Conservation (phyloP, 2,888 invertebrate species). For the Meteorus cinctellus region DNA sequence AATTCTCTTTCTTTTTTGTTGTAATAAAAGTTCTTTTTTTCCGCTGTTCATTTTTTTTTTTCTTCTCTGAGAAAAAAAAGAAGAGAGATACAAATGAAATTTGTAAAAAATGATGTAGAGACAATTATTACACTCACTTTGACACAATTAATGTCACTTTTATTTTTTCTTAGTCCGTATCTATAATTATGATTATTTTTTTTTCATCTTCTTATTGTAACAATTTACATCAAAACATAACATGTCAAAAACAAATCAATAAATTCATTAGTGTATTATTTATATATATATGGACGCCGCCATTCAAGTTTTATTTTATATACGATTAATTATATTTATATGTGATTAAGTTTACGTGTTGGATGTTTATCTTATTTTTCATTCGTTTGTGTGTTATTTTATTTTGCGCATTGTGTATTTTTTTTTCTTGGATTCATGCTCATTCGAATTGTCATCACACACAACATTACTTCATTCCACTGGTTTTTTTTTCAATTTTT, state of each 20-base stretch:
- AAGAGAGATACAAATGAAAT: neutral
- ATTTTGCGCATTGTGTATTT: neutral
- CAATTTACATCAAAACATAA: conserved; percentile 71
- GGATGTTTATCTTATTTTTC: conserved; percentile 15
- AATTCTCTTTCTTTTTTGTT: neutral
- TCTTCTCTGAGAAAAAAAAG: neutral
- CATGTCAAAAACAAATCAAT: conserved; percentile 65
- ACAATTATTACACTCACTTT: neutral
- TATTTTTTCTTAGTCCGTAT: neutral
- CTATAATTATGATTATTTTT: neutral
- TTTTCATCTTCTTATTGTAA: conserved; percentile 44
- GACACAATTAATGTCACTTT: neutral
- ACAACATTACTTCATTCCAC: neutral
- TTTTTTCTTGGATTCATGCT: conserved; percentile 3
- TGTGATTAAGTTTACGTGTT: conserved; percentile 27
- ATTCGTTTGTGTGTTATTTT: neutral
- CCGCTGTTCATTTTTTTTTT: neutral
- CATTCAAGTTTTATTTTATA: conserved; percentile 51
- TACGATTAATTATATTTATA: conserved; percentile 37
- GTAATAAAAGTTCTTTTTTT: neutral
- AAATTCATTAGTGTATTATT: conserved; percentile 50
- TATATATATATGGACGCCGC: conserved; percentile 50
- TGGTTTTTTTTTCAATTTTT: neutral
- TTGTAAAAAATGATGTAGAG: neutral
- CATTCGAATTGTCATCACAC: neutral